Percentiles rank a stretch among this genome's conserved stretches.
Evolutionary conservation across 1,140 invertebrate species (phyloP).

Genomic region (Proctacanthus coquilletti): DNA sequence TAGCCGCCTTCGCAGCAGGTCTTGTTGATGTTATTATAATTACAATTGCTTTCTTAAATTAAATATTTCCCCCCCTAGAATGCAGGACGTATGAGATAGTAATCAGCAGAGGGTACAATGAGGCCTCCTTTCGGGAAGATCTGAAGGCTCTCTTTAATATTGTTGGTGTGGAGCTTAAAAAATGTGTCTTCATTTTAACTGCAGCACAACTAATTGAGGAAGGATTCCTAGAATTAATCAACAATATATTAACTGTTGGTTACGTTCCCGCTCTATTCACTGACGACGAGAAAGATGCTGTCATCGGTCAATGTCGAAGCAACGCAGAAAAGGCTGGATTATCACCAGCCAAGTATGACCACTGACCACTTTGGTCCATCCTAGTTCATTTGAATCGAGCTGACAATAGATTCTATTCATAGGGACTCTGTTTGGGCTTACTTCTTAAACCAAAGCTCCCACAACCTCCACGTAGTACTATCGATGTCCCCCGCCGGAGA

Average conservation of each 20-base stretch:
- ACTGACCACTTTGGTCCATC: too few relatives aligned
- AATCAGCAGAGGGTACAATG: constrained; percentile 65
- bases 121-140: constrained; percentile 67
- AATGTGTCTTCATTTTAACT: constrained; percentile 68
- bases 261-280: constrained; percentile 68
- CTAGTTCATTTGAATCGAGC: neutral
- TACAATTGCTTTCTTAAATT: neutral
- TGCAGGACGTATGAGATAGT: constrained; percentile 73
- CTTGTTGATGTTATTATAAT: constrained; percentile 2
- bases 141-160: constrained; percentile 60
- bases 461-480: constrained; percentile 77
- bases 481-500: constrained; percentile 80
- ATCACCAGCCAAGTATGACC: constrained; percentile 46
- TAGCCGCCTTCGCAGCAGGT: constrained; percentile 61
- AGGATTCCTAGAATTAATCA: constrained; percentile 76
- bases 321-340: constrained; percentile 50
- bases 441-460: constrained; percentile 56
- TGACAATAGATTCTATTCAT: neutral
- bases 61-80: constrained; percentile 20
- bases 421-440: constrained; percentile 71
- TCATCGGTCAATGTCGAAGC: constrained; percentile 48
- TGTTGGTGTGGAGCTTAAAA: constrained; percentile 60
- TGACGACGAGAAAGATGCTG: constrained; percentile 73
- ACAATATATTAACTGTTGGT: constrained; percentile 77
- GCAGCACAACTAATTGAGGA: constrained; percentile 60